Conservation (phyloP, 2,797 vertebrate genomes). For the Chiloscyllium punctatum region DNA sequence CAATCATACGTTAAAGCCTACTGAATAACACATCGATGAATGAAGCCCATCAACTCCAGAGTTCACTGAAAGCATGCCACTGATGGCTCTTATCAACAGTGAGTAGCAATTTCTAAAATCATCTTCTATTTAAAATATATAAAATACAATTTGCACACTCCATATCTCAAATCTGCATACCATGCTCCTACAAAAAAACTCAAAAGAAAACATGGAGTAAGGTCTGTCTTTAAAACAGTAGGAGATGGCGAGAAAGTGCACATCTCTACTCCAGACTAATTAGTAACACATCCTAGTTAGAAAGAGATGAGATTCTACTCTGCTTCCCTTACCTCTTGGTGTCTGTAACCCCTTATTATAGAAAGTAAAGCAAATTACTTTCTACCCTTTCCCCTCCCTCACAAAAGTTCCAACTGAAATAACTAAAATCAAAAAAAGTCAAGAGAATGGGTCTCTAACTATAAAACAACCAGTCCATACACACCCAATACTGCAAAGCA, state of each 20-base stretch:
- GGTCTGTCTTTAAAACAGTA: background rate
- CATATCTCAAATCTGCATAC: no score
- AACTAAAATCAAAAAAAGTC: background rate
- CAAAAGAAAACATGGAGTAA: background rate
- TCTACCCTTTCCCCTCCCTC: background rate
- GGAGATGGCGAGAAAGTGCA: background rate
- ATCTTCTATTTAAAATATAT: background rate
- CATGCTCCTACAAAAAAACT: background rate
- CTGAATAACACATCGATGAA: background rate
- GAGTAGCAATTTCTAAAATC: background rate
- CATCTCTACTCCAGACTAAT: no score
- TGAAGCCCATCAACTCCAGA: background rate
- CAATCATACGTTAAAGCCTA: background rate
- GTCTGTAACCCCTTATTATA: background rate
- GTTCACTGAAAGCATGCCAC: background rate
- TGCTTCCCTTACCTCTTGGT: background rate
- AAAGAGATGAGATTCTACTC: background rate
- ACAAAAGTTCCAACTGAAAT: background rate
- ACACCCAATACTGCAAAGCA: background rate
- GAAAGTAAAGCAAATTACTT: background rate
- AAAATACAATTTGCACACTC: background rate
- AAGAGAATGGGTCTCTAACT: background rate
- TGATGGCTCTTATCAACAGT: background rate
- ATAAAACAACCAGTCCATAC: background rate
- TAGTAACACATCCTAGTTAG: background rate